Percentiles rank a stretch among this genome's conserved stretches.
Evolutionary conservation across 2,888 invertebrate species (phyloP).

Genomic region (Galerucella pusilla): DNA sequence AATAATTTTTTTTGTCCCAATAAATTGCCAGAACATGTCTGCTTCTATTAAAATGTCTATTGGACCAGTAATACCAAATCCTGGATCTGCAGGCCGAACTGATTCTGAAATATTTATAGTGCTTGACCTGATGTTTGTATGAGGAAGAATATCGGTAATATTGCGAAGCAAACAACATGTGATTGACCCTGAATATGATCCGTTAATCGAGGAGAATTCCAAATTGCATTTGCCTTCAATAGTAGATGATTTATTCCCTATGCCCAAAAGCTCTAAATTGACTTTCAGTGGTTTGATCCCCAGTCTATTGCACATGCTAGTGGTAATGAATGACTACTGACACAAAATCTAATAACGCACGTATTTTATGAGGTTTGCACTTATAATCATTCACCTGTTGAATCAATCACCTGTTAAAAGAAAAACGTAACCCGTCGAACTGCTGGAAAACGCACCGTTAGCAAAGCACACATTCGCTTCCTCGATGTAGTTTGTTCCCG

Average conservation of each 20-base stretch:
- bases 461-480: too few relatives aligned
- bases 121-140: not conserved
- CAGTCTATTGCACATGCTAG: not conserved
- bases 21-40: slow-evolving; percentile 1
- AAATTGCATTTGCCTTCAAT: not conserved
- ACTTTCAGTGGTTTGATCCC: not conserved
- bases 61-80: not conserved
- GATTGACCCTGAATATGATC: too few relatives aligned
- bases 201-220: too few relatives aligned
- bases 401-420: slow-evolving; percentile 13
- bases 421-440: not conserved
- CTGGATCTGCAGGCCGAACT: not conserved
- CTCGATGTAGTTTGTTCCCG: too few relatives aligned
- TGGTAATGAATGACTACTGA: slow-evolving; percentile 10
- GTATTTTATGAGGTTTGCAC: slow-evolving; percentile 6
- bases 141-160: not conserved
- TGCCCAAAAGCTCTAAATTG: too few relatives aligned
- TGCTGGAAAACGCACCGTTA: not conserved
- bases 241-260: too few relatives aligned
- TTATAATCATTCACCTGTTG: slow-evolving; percentile 4
- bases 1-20: too few relatives aligned
- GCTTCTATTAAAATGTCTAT: slow-evolving; percentile 4
- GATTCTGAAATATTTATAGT: not conserved
- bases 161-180: not conserved
- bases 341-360: slow-evolving; percentile 21